phyloP scores from a whole-genome alignment of 2,113 vertebrate genomes.

The Astur gentilis region DNA sequence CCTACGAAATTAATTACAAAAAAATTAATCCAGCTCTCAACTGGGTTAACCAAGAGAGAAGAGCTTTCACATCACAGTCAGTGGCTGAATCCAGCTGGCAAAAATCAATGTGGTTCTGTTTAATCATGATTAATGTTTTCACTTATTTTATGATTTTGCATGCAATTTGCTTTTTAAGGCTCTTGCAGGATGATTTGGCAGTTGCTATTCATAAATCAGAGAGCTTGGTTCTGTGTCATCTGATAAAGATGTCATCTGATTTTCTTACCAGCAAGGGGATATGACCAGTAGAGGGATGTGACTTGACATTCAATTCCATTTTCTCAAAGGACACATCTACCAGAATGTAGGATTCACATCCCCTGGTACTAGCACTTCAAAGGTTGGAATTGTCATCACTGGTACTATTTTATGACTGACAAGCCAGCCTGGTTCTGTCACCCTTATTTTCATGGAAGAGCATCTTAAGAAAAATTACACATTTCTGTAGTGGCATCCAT shows the following conservation, averaged over 20 bases:
- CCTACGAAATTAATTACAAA: slow-evolving; percentile 23
- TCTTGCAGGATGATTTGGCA: neutral
- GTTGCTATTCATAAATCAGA: neutral
- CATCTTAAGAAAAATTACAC: neutral
- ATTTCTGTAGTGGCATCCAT: neutral
- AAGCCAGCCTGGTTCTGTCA: neutral
- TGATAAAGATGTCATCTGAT: neutral
- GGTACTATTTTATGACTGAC: neutral
- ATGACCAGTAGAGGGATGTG: neutral
- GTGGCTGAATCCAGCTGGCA: slow-evolving; percentile 19
- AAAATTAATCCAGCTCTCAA: slow-evolving; percentile 3
- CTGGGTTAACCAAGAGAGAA: slow-evolving; percentile 16
- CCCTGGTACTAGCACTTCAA: neutral
- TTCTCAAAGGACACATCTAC: neutral
- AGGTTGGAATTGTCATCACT: slow-evolving; percentile 32
- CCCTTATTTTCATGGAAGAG: neutral
- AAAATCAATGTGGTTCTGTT: slow-evolving; percentile 19
- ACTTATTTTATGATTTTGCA: slow-evolving; percentile 40
- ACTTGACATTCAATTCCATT: slow-evolving; percentile 2
- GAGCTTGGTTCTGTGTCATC: neutral
- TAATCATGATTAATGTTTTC: slow-evolving; percentile 55
- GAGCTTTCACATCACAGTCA: neutral
- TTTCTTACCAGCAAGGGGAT: neutral
- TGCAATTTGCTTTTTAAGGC: slow-evolving; percentile 28
- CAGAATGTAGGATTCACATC: slow-evolving; percentile 30